phyloP scores from a whole-genome alignment of 2,888 invertebrate genomes.

The Siphonodentalium dalli region DNA sequence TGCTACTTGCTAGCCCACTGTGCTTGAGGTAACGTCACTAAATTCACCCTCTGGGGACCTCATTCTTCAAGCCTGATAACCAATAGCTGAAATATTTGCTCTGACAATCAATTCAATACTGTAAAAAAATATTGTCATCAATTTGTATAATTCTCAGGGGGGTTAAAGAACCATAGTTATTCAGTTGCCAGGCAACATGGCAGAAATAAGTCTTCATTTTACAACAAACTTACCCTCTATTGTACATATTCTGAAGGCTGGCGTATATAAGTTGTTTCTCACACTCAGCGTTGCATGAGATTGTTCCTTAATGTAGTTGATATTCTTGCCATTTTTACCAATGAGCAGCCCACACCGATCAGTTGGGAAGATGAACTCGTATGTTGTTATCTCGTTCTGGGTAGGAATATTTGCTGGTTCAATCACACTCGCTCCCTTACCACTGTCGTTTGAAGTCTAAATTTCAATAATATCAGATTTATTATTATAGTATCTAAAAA shows the following conservation, averaged over 20 bases:
- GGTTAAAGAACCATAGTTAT: no score
- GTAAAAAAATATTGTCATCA: no score
- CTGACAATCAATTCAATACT: no score
- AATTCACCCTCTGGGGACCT: no score
- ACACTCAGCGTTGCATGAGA: conserved; percentile 82
- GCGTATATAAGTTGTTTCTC: conserved; percentile 78
- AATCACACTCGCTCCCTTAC: conserved; percentile 74
- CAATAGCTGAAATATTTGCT: no score
- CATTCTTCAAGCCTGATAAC: no score
- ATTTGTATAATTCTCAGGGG: no score
- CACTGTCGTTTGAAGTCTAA: conserved; percentile 82
- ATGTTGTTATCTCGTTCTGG: conserved; percentile 69
- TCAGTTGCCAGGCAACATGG: no score
- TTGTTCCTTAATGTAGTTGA: conserved; percentile 79
- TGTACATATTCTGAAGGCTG: conserved; percentile 81
- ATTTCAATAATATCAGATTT: conserved; percentile 7
- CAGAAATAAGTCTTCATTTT: no score
- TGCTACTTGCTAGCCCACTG: no score
- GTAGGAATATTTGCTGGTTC: conserved; percentile 12
- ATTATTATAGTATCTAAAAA: no score
- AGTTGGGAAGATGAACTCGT: conserved; percentile 66
- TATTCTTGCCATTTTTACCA: conserved; percentile 81
- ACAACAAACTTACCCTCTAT: conserved; percentile 80
- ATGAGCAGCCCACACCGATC: conserved; percentile 84
- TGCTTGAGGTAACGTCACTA: no score